Evolutionary conservation across 2,888 invertebrate species (phyloP).

Genomic region (Drosophila incognita): DNA sequence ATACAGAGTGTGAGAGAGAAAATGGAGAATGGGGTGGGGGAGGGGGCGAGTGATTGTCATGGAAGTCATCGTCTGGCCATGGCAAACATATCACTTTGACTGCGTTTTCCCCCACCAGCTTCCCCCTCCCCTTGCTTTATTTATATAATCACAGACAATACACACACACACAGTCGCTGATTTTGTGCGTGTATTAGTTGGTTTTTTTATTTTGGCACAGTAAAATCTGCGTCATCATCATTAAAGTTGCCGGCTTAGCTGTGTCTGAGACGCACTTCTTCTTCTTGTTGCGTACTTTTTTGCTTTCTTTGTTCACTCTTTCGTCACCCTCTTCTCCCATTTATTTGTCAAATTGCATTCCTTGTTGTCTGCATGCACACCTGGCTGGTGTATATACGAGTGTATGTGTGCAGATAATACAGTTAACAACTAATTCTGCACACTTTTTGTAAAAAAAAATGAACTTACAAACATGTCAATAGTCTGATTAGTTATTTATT

Average conservation of each 20-base stretch:
- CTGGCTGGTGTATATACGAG: neutral
- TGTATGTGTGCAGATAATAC: neutral
- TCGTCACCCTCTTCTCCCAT: constrained; percentile 7
- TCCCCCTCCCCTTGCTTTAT: constrained; percentile 24
- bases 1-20: constrained; percentile 8
- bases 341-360: constrained; percentile 38
- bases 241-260: constrained; percentile 62
- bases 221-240: constrained; percentile 71
- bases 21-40: neutral
- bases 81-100: constrained; percentile 60
- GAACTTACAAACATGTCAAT: neutral
- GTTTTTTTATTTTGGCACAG: constrained; percentile 55
- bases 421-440: neutral
- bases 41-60: constrained; percentile 48
- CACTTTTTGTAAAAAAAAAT: neutral
- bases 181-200: constrained; percentile 9
- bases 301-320: constrained; percentile 4
- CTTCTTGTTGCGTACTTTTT: neutral
- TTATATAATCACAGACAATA: constrained; percentile 62
- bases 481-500: neutral
- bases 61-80: constrained; percentile 59
- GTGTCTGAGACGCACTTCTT: constrained; percentile 28
- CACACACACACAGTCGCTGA: constrained; percentile 6
- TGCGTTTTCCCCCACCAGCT: neutral
- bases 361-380: constrained; percentile 19